A percentile compares a stretch with the other conserved stretches of the same genome.
phyloP scores from a whole-genome alignment of 2,113 vertebrate genomes.

The Pollachius pollachius region DNA sequence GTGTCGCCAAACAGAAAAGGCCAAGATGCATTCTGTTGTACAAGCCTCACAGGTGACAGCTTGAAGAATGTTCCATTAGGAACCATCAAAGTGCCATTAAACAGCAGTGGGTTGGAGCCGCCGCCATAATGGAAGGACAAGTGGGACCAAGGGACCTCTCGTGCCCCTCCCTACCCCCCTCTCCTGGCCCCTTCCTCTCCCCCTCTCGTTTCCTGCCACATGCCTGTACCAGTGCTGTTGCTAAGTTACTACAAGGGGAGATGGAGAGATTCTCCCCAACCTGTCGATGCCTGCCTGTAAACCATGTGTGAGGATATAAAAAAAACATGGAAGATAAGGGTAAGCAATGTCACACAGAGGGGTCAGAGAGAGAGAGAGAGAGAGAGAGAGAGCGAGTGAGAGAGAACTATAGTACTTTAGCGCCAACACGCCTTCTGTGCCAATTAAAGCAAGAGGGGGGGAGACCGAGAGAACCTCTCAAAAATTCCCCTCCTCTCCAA shows the following conservation, averaged over 20 bases:
- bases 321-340: background rate
- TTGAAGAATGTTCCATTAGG: conserved; percentile 54
- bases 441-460: too few species aligned
- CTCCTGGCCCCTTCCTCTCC: conserved; percentile 52
- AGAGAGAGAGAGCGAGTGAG: too few species aligned
- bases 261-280: background rate
- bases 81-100: conserved; percentile 47
- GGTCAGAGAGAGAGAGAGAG: too few species aligned
- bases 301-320: background rate
- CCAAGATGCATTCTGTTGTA: too few species aligned
- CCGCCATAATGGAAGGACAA: conserved; percentile 42
- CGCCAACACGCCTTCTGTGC: too few species aligned
- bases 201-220: conserved; percentile 26
- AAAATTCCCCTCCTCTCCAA: too few species aligned
- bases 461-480: too few species aligned
- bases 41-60: conserved; percentile 37
- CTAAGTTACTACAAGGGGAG: conserved; percentile 43
- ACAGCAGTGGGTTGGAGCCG: conserved; percentile 38
- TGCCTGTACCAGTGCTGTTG: conserved; percentile 41
- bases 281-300: background rate
- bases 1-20: too few species aligned
- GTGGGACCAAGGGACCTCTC: conserved; percentile 36
- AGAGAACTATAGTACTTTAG: too few species aligned
- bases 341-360: background rate
- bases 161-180: conserved; percentile 32